Evolutionary conservation across 2,888 invertebrate species (phyloP).

Genomic region (Chorisops tibialis): DNA sequence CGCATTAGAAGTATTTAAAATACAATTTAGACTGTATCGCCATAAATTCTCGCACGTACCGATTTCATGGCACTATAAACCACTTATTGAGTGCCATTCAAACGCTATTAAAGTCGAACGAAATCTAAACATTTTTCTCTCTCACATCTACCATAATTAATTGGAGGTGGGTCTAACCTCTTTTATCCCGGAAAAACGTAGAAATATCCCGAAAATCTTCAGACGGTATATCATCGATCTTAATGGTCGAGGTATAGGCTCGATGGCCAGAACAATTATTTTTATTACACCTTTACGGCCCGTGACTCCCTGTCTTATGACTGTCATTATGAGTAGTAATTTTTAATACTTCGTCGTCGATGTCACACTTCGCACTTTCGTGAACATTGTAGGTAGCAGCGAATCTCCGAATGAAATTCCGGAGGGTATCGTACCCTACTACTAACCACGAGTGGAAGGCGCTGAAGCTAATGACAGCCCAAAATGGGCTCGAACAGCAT

Average conservation of each 20-base stretch:
- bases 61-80: too few species aligned
- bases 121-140: too few species aligned
- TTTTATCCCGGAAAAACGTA: too few species aligned
- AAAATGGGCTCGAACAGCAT: slow-evolving; percentile 20
- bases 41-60: too few species aligned
- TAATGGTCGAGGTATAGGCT: slow-evolving; percentile 13
- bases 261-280: slow-evolving; percentile 24
- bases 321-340: slow-evolving; percentile 17
- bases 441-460: background rate
- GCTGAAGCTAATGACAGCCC: slow-evolving; percentile 5
- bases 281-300: slow-evolving; percentile 26
- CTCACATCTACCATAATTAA: too few species aligned
- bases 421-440: background rate
- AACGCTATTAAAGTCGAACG: too few species aligned
- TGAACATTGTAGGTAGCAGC: background rate
- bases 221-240: slow-evolving; percentile 9
- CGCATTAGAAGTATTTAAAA: too few species aligned
- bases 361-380: slow-evolving; percentile 6
- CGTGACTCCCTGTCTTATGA: slow-evolving; percentile 13
- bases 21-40: too few species aligned
- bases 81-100: too few species aligned
- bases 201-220: too few species aligned
- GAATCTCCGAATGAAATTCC: background rate
- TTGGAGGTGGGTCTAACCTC: too few species aligned
- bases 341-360: slow-evolving; percentile 21